Evolutionary conservation across 2,797 vertebrate genomes (phyloP).

Genomic region (Onychomys leucogaster): DNA sequence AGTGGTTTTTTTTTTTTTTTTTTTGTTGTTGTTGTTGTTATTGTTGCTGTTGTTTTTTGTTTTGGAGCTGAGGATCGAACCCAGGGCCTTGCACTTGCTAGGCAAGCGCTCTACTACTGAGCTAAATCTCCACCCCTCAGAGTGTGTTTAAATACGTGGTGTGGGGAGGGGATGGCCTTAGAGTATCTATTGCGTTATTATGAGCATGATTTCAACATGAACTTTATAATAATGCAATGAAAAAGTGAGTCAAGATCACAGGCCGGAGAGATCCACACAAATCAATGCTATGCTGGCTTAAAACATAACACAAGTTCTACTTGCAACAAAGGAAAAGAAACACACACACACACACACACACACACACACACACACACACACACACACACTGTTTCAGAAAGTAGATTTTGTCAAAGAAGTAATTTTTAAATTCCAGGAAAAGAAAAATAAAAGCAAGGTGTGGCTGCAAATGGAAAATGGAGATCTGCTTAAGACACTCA

Average conservation of each 20-base stretch:
- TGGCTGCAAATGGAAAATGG: neutral
- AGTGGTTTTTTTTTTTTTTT: no score
- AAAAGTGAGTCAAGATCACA: neutral
- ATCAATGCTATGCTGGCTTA: neutral
- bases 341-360: neutral
- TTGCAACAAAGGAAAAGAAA: neutral
- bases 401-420: slow-evolving; percentile 46
- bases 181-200: neutral
- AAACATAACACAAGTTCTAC: neutral
- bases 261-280: neutral
- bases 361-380: no score
- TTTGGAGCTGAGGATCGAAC: no score
- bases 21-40: no score
- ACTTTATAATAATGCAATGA: no score
- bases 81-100: no score
- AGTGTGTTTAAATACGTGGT: neutral
- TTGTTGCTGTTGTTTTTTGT: no score
- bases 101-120: no score
- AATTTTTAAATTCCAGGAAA: neutral
- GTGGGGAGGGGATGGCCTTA: neutral
- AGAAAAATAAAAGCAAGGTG: slow-evolving; percentile 11
- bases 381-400: neutral
- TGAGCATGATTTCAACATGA: neutral
- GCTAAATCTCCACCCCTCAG: no score
- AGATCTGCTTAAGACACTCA: neutral